Evolutionary conservation across 2,113 vertebrate genomes (phyloP).

Genomic region (Pollimyrus isidori): DNA sequence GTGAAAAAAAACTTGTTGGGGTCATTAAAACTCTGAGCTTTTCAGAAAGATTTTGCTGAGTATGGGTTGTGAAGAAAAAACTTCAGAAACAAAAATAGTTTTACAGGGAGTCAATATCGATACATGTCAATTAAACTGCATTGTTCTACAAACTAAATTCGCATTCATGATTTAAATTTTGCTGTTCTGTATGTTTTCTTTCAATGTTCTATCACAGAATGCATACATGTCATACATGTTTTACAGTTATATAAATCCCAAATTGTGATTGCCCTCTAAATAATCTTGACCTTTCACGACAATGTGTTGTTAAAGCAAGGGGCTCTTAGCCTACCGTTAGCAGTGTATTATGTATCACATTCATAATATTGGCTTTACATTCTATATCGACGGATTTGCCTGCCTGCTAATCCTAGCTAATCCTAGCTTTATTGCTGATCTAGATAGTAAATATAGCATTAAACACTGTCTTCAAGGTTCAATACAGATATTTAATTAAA

Average conservation of each 20-base stretch:
- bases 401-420: not conserved
- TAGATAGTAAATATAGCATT: not conserved
- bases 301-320: not conserved
- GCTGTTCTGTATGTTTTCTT: not conserved
- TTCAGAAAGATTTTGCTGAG: not conserved
- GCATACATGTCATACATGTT: not conserved
- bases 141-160: not conserved
- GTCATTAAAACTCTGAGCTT: not conserved
- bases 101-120: not conserved
- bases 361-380: not conserved
- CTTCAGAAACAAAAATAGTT: not conserved
- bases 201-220: not conserved
- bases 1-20: not conserved
- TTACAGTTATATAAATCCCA: not conserved
- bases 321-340: not conserved
- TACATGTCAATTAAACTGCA: not conserved
- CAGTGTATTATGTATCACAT: not conserved
- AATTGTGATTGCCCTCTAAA: not conserved
- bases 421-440: not conserved
- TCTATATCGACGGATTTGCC: not conserved
- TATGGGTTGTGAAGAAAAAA: not conserved
- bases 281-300: not conserved
- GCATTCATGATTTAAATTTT: not conserved
- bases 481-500: not conserved
- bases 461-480: not conserved